Evolutionary conservation across 2,113 vertebrate genomes (phyloP).

Genomic region (Columbina picui): DNA sequence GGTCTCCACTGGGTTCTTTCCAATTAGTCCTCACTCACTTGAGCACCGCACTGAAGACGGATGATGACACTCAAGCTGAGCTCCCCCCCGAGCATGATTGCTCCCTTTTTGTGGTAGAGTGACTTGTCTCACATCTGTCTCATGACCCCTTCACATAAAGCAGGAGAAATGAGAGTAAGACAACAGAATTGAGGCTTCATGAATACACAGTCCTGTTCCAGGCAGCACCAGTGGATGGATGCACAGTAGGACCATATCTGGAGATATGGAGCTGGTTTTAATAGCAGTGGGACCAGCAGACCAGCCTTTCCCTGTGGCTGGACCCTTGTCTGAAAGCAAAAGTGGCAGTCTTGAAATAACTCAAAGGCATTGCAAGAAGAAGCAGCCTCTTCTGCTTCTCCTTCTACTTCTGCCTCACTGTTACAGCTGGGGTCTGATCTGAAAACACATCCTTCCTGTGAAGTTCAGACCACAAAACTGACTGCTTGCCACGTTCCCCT

Average conservation of each 20-base stretch:
- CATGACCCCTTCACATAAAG: not conserved
- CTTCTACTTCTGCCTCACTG: not conserved
- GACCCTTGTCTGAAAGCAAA: not conserved
- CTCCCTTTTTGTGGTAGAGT: not conserved
- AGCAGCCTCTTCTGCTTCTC: not conserved
- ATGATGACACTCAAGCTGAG: not conserved
- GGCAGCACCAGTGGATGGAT: not conserved
- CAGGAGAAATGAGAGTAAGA: not conserved
- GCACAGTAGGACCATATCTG: not conserved
- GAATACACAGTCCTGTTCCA: not conserved
- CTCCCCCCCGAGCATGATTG: not conserved
- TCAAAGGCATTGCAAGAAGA: not conserved
- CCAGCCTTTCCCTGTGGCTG: not conserved
- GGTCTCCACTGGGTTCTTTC: not conserved
- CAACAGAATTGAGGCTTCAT: not conserved
- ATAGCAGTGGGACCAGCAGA: not conserved
- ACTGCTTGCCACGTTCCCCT: constrained; percentile 53
- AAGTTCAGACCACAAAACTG: constrained; percentile 65
- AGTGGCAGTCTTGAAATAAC: not conserved
- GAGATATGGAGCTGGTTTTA: not conserved
- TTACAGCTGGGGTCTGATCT: constrained; percentile 14
- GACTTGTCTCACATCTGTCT: not conserved
- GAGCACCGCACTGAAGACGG: not conserved
- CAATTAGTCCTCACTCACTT: not conserved
- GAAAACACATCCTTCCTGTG: constrained; percentile 59